Conservation (phyloP, 2,888 invertebrate species). For the Achlya flavicornis region DNA sequence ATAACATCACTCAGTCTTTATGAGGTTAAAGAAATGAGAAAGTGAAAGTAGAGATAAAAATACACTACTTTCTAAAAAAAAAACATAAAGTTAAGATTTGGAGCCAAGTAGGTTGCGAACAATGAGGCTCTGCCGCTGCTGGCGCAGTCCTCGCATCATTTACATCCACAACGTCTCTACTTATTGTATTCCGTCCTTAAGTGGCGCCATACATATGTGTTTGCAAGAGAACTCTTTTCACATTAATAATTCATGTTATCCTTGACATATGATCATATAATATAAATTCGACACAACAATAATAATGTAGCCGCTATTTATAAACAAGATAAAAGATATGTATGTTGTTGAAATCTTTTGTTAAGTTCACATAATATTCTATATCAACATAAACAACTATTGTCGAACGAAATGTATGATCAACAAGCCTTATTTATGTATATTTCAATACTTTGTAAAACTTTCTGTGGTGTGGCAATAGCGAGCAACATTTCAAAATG, state of each 20-base stretch:
- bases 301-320: not conserved
- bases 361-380: not conserved
- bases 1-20: too few species aligned
- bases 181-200: slow-evolving; percentile 39
- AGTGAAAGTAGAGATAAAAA: slow-evolving; percentile 8
- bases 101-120: slow-evolving; percentile 72
- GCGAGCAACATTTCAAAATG: slow-evolving; percentile 32
- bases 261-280: slow-evolving; percentile 16
- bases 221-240: slow-evolving; percentile 32
- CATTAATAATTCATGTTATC: slow-evolving; percentile 37
- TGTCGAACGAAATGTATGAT: not conserved
- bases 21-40: not conserved
- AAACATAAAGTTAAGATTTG: slow-evolving; percentile 54
- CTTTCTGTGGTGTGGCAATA: slow-evolving; percentile 17
- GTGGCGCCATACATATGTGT: slow-evolving; percentile 37
- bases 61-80: slow-evolving; percentile 44
- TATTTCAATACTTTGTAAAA: slow-evolving; percentile 9
- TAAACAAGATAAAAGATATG: not conserved
- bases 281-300: not conserved
- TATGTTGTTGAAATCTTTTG: not conserved
- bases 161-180: slow-evolving; percentile 50
- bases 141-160: slow-evolving; percentile 52
- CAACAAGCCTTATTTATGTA: not conserved
- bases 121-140: slow-evolving; percentile 37
- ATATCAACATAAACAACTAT: not conserved